A percentile compares a stretch with the other conserved stretches of the same genome.
phyloP scores from a whole-genome alignment of 2,797 vertebrate genomes.

The Dendrocincla fuliginosa region DNA sequence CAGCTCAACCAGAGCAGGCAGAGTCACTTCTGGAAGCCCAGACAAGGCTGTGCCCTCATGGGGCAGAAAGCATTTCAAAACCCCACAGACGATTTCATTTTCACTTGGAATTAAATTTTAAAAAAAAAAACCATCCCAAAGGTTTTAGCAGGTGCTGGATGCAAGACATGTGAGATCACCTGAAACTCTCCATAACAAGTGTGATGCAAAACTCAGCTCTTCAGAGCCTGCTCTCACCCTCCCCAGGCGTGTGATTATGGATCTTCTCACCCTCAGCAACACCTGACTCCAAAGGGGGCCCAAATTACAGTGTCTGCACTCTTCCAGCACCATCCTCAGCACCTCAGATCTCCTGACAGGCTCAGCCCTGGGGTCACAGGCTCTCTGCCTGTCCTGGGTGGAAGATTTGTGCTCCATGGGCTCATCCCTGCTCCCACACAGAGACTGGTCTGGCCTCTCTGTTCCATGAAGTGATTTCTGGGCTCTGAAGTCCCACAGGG shows the following conservation, averaged over 20 bases:
- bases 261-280: background rate
- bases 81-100: background rate
- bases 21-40: background rate
- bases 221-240: background rate
- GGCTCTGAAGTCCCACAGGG: fast-evolving
- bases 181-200: fast-evolving
- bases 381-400: background rate
- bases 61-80: background rate
- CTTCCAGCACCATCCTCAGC: background rate
- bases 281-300: background rate
- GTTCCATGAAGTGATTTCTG: fast-evolving
- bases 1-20: background rate
- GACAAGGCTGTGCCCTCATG: background rate
- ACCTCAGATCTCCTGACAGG: background rate
- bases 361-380: background rate
- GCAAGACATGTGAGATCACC: background rate
- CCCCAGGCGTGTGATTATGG: background rate
- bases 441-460: background rate
- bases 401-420: fast-evolving
- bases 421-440: background rate
- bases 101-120: background rate
- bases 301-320: background rate
- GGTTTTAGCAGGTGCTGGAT: background rate
- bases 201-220: background rate
- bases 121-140: background rate